These are phyloP conservation scores for Micropoecilia bifurca DNA, from an alignment of 2,797 vertebrate genomes.

Conservation along the genomic window DNA sequence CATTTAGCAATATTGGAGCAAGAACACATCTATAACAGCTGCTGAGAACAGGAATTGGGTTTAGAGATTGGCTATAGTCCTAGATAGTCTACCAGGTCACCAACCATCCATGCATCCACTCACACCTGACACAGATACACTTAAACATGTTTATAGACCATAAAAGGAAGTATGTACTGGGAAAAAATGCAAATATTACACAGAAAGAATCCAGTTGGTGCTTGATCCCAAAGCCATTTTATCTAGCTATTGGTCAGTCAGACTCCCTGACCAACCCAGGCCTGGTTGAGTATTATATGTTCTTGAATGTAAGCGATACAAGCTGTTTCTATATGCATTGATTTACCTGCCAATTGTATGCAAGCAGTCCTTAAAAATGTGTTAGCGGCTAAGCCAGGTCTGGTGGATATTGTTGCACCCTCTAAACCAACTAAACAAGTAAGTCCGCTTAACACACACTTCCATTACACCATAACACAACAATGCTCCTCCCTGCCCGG, in stretches of 20 bases:
- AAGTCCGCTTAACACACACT: slow-evolving; percentile 1
- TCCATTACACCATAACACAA: slow-evolving; percentile 19
- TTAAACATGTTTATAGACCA: background rate
- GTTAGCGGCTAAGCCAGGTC: slow-evolving; percentile 24
- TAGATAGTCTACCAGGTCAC: background rate
- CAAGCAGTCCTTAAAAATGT: background rate
- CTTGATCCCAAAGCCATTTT: background rate
- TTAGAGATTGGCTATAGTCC: background rate
- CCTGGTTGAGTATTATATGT: background rate
- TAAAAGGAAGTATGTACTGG: background rate
- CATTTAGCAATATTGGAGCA: background rate
- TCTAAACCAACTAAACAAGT: slow-evolving; percentile 27
- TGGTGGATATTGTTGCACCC: slow-evolving; percentile 9
- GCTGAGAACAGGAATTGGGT: background rate
- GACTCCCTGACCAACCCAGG: background rate
- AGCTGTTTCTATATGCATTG: background rate
- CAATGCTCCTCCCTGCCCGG: slow-evolving; percentile 11
- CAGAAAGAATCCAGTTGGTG: background rate
- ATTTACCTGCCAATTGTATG: background rate
- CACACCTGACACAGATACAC: background rate
- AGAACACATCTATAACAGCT: background rate
- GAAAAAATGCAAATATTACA: background rate
- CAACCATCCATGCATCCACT: background rate
- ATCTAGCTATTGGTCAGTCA: background rate
- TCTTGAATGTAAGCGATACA: background rate